Base-by-base conservation (phyloP, 2,888 invertebrate species). In the Cheilosia soror region DNA sequence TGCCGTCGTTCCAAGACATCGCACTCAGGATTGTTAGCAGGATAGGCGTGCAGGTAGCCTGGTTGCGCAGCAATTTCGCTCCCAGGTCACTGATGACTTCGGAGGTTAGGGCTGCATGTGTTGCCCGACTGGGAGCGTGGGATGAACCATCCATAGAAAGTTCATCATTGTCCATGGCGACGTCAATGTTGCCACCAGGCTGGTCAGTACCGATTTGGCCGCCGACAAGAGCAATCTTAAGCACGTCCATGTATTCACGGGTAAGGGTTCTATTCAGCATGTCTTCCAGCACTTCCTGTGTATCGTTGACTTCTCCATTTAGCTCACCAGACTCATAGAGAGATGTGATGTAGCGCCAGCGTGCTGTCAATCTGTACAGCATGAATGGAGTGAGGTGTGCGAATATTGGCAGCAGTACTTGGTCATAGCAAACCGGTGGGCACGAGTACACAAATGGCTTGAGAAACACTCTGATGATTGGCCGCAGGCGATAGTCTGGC, bases 1-100 rank as follows among this genome's bases (percentile, higher is more conserved):
- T 94, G 80, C 97, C 96, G 92, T 98, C 98, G 88, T 95, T 95
- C 98, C 98, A 98, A 33, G 96, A 94, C n/a, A 96, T 92, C 0
- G 95, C 95, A 80, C 94, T 94, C 80, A 90, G 90, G 90, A 96
- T 93, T 42, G 95, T 94, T 88, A 95, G 91, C 25, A 95, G 93
- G 9, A 95, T 93, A 20, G 94, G 94, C 87, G 94, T 94, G 87
- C 95, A 94, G 4, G 95, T 95, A 13, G 93, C 93, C 20, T 94
- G 95, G 89, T 94, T 95, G 20, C 95, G 93, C 81, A 98, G 93
- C 87, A 97, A 93, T 62, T 96, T 94, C 58, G 94, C 94, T 42
- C 98, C 98, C 82, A 98, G 93, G 90, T 97, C 97, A 86, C 96
- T 96, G 81, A 97, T 95, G 2, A 95, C 95, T 89, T 97, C 97